phyloP scores from a whole-genome alignment of 2,113 vertebrate genomes.

The Epinephelus moara region DNA sequence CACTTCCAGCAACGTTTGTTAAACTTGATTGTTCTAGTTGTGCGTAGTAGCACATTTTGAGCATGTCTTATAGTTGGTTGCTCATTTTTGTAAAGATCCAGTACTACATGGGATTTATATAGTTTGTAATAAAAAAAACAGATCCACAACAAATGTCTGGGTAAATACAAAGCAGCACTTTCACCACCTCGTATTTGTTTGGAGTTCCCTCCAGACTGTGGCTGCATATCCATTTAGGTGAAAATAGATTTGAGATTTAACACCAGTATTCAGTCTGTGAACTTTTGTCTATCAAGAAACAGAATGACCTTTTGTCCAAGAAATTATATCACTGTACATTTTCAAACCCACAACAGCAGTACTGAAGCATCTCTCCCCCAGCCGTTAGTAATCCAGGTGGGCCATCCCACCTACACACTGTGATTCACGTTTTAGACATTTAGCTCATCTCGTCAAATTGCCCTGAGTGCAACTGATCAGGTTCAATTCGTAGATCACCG shows the following conservation, averaged over 20 bases:
- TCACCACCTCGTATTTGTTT: neutral
- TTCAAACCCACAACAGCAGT: conserved; percentile 56
- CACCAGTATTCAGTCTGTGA: conserved; percentile 14
- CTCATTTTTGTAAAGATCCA: neutral
- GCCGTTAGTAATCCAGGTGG: conserved; percentile 73
- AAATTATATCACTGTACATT: conserved; percentile 44
- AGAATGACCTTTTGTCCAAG: conserved; percentile 14
- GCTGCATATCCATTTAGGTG: neutral
- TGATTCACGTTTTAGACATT: conserved; percentile 73
- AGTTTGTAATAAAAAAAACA: neutral
- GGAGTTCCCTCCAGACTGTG: conserved; percentile 6
- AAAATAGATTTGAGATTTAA: neutral
- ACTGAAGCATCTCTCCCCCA: conserved; percentile 50
- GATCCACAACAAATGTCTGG: neutral
- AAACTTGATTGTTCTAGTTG: neutral
- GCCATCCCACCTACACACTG: conserved; percentile 58
- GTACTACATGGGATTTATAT: neutral
- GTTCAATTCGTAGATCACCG: conserved; percentile 44
- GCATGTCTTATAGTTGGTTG: neutral
- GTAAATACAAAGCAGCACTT: conserved; percentile 9
- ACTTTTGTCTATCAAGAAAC: neutral
- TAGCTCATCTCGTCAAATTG: conserved; percentile 60
- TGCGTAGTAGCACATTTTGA: neutral
- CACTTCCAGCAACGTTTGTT: neutral
- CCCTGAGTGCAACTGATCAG: conserved; percentile 41